Evolutionary conservation across 2,113 vertebrate species (phyloP), one percentile per base, ranked within the genome.

Genomic region (Chaenocephalus aceratus): DNA sequence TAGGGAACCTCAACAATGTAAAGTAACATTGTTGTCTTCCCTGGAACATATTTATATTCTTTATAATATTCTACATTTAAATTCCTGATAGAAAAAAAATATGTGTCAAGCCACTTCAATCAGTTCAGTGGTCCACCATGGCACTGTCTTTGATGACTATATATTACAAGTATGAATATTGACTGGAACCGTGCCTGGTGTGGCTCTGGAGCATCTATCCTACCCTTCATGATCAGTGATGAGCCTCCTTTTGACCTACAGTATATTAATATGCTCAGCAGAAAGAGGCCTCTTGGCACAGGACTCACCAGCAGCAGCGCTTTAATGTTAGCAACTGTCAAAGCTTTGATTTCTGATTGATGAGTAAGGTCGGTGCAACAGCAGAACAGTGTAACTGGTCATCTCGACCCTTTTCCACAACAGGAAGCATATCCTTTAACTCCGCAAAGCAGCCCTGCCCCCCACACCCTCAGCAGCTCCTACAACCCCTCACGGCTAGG

Each of bases 301-400:
- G 83, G 88, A 85, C 82, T 63, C 36, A 11, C 80, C 86, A 87
- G 82, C 76, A 86, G 80, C 82, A 84, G 54, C 77, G 51, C 90
- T 92, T 93, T 93, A 91, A 92, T 89, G 86, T 88, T 79, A 60
- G 49, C 74, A 75, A 87, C 85, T 86, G 85, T 84, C 89, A 77
- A 80, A 86, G 77, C 87, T 91, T 91, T 92, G 89, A 92, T 92
- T 89, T 92, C 76, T 88, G 89, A 92, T 85, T 86, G 90, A 92
- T 92, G 92, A 91, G 92, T 78, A 89, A 91, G 75, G 85, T 89
- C 54, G 61, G 85, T 82, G 87, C 86, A 91, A 92, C 78, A 90
- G 79, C 86, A 46, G 59, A 57, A 67, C 26, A 45, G 86, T 84
- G 78, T 76, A n/a, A 73, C 70, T 26, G 88, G 81, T 88, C 87